These are phyloP conservation scores for Frankliniella fusca DNA, from an alignment of 2,888 invertebrate species.

Conservation along the genomic window DNA sequence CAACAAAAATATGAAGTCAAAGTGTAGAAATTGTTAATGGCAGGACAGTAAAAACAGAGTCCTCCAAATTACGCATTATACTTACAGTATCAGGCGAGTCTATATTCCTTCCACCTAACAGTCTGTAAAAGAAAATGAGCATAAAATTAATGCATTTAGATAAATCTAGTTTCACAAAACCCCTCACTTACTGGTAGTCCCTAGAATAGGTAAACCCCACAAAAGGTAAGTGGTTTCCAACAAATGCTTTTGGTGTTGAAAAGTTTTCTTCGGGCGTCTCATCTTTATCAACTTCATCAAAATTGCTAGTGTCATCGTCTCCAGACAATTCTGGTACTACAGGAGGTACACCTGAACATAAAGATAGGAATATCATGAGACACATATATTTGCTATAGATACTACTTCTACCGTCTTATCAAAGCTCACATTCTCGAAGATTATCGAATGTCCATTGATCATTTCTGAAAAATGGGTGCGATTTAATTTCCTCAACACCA, in stretches of 20 bases:
- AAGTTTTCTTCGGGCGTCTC: constrained; percentile 91
- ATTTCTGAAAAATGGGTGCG: constrained; percentile 91
- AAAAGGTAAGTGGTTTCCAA: constrained; percentile 97
- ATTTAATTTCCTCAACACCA: constrained; percentile 91
- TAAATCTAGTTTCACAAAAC: not conserved
- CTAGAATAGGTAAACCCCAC: constrained; percentile 97
- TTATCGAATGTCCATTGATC: constrained; percentile 98
- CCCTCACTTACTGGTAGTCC: constrained; percentile 64
- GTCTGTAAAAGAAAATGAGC: constrained; percentile 29
- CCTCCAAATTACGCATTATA: not conserved
- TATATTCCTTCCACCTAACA: not conserved
- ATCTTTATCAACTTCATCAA: constrained; percentile 95
- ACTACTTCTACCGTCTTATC: not conserved
- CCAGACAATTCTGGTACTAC: constrained; percentile 92
- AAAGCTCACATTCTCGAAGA: constrained; percentile 70
- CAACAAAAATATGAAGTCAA: not conserved
- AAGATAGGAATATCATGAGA: not conserved
- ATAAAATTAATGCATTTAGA: constrained; percentile 2
- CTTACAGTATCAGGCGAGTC: constrained; percentile 5
- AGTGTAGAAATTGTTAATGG: not conserved
- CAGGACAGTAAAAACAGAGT: not conserved
- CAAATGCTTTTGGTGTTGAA: constrained; percentile 94
- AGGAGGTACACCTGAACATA: constrained; percentile 68
- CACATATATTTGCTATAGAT: not conserved
- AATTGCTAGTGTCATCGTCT: constrained; percentile 97